Evolutionary conservation across 2,797 vertebrate genomes (phyloP), one percentile per base, ranked within the genome.

Genomic region (Gastrophryne carolinensis): DNA sequence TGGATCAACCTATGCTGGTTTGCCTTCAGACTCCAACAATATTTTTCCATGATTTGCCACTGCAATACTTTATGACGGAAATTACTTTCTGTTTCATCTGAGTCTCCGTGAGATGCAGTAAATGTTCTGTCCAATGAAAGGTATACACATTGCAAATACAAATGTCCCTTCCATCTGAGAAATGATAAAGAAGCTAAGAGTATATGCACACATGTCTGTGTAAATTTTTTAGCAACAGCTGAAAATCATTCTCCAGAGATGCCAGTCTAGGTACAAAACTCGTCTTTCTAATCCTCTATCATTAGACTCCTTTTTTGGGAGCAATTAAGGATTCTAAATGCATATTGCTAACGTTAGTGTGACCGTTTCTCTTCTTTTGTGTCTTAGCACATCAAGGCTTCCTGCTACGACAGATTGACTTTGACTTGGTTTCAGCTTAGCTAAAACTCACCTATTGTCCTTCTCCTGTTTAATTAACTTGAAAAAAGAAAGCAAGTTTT

Each of bases 401-500:
- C 27, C 49, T 44, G 66, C 66, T 26, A 44, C 54, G 6, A 47
- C 65, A 70, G 34, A 70, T 70, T 76, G 57, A 63, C 66, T 71
- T 71, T 71, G 58, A 63, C 66, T 77, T 56, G 44, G 66, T 57
- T 71, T 24, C 56, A 69, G 67, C 66, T 24, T 41, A 44, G 49
- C 66, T 71, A 64, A 53, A 71, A 71, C 58, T 64, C 61, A 54
- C 74, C 69, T 75, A 75, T 75, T 77, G 66, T 54, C 74, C 66
- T 71, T 77, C 37, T 77, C 52, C 27, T 77, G 58, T 70, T 70
- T 54, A 70, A 77, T 77, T 64, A 77, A 77, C 66, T 64, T 57
- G 58, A 77, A 71, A 62, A 76, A 70, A 56, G 30, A 41, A 57
- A 34, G 29, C 21, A 57, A 44, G 35, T 68, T 75, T 69, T 70